A percentile compares a stretch with the other conserved stretches of the same genome.
These are phyloP conservation scores for Stictocephala bisonia DNA, from an alignment of 2,888 invertebrate genomes.

Conservation along the genomic window DNA sequence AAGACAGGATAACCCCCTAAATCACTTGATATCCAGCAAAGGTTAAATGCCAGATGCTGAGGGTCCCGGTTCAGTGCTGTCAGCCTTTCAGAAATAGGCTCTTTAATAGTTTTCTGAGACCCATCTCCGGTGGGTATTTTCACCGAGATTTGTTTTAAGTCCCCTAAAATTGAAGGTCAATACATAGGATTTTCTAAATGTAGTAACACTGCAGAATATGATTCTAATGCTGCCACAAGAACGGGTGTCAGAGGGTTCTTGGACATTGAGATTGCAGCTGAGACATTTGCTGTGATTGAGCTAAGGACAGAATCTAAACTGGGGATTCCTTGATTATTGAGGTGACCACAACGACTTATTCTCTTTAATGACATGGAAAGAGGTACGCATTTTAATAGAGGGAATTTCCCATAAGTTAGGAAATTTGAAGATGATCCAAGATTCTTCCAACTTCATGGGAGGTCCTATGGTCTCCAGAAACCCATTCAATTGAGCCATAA, in stretches of 20 bases:
- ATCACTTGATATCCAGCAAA: neutral
- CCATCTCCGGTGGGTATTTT: neutral
- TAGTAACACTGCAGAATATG: neutral
- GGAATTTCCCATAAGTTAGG: constrained; percentile 9
- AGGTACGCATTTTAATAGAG: neutral
- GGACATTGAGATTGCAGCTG: neutral
- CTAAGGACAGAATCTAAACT: neutral
- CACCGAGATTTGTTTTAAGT: neutral
- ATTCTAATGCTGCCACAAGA: neutral
- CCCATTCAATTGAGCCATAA: neutral
- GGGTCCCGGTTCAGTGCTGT: neutral
- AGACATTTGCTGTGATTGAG: neutral
- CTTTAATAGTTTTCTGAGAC: neutral
- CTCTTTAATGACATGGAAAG: neutral
- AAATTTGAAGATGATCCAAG: neutral
- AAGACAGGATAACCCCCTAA: neutral
- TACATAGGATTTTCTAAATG: neutral
- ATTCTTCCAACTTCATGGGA: neutral
- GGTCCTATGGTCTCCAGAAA: neutral
- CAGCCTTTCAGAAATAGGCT: neutral
- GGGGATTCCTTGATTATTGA: too few species aligned
- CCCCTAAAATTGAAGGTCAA: neutral
- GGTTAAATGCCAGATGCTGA: too few species aligned
- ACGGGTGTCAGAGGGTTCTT: neutral
- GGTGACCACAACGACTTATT: neutral